phyloP scores from a whole-genome alignment of 2,797 vertebrate species.

The Syndactyla subalaris region DNA sequence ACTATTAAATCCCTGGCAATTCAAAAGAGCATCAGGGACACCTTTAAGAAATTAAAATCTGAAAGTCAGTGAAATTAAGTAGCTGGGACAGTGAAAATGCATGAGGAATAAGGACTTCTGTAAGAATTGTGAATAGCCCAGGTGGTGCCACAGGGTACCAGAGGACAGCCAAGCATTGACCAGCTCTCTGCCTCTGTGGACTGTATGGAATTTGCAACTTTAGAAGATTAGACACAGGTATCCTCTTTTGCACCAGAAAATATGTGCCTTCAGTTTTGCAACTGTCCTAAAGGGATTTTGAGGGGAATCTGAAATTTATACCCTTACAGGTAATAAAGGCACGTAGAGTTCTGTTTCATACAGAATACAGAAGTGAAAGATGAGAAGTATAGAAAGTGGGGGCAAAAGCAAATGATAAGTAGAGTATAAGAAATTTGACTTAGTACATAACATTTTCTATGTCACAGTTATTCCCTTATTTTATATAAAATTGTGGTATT shows the following conservation, averaged over 20 bases:
- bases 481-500: not conserved
- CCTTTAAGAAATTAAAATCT: not conserved
- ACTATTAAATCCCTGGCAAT: not conserved
- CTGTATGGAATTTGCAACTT: not conserved
- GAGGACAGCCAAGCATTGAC: too few relatives aligned
- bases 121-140: not conserved
- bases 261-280: not conserved
- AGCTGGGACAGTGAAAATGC: not conserved
- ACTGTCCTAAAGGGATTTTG: not conserved
- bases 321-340: not conserved
- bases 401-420: not conserved
- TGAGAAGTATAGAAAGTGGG: not conserved
- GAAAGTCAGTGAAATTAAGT: not conserved
- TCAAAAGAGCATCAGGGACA: not conserved
- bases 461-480: not conserved
- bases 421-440: not conserved
- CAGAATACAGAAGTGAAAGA: not conserved
- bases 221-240: not conserved
- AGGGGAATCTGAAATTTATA: not conserved
- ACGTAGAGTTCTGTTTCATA: not conserved
- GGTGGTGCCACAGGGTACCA: accelerated
- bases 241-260: not conserved
- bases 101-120: not conserved
- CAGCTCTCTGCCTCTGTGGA: not conserved
- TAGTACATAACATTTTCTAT: not conserved